A percentile compares a stretch with the other conserved stretches of the same genome.
Evolutionary conservation across 2,888 invertebrate genomes (phyloP).

Genomic region (Cephus pygmeus): DNA sequence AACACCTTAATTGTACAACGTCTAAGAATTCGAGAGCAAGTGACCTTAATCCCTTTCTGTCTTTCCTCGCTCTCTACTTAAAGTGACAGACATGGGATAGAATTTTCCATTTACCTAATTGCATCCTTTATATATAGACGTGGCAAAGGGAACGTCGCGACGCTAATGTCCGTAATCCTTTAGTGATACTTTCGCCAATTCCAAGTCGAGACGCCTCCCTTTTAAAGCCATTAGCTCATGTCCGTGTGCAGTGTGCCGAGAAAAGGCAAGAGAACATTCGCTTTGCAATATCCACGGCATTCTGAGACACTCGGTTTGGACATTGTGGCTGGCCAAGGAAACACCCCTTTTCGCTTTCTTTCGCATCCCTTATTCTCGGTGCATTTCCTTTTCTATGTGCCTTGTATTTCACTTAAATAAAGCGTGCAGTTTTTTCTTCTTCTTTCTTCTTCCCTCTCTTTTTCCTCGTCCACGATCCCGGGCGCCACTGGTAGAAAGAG

Average conservation of each 20-base stretch:
- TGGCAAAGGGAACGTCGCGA: background rate
- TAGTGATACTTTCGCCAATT: constrained; percentile 33
- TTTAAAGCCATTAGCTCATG: constrained; percentile 45
- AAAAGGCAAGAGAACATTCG: background rate
- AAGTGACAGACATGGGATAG: background rate
- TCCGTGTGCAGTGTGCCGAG: constrained; percentile 17
- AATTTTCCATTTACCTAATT: background rate
- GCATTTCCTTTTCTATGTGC: background rate
- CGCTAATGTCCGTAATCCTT: constrained; percentile 31
- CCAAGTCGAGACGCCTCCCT: constrained; percentile 32
- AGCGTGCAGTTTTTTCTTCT: background rate
- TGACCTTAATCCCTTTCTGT: background rate
- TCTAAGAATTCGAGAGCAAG: background rate
- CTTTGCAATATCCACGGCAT: background rate
- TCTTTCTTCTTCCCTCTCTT: background rate
- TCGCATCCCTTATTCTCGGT: background rate
- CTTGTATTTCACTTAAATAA: background rate
- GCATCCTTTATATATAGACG: background rate
- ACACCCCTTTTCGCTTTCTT: background rate
- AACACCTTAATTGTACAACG: background rate
- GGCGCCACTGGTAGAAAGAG: background rate
- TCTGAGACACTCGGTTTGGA: constrained; percentile 39
- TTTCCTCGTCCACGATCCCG: background rate
- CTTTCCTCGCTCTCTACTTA: background rate
- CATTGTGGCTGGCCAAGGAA: constrained; percentile 15